A percentile compares a stretch with the other conserved stretches of the same genome.
Evolutionary conservation across 2,888 invertebrate species (phyloP).

Genomic region (Dryomyza anilis): DNA sequence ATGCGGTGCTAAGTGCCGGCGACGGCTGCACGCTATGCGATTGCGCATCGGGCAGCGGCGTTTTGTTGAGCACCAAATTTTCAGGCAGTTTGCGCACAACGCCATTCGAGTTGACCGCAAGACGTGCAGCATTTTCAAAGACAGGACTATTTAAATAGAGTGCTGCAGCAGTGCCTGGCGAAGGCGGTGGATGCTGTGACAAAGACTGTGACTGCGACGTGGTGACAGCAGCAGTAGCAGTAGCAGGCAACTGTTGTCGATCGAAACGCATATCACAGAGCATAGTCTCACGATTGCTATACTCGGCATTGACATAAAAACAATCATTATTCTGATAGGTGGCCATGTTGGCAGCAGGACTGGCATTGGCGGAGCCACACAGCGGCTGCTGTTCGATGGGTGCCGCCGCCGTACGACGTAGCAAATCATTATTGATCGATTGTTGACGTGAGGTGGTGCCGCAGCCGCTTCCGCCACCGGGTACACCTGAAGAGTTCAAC

Average conservation of each 20-base stretch:
- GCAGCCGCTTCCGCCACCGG: constrained; percentile 28
- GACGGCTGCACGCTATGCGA: constrained; percentile 64
- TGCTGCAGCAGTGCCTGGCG: constrained; percentile 41
- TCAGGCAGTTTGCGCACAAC: constrained; percentile 60
- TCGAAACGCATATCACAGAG: constrained; percentile 52
- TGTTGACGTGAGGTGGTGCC: constrained; percentile 29
- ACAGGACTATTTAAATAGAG: constrained; percentile 44
- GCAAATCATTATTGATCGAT: constrained; percentile 35
- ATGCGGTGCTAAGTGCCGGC: constrained; percentile 69
- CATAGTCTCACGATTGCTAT: constrained; percentile 56
- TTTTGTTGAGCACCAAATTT: constrained; percentile 57
- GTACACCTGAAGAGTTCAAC: constrained; percentile 46
- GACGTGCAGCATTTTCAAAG: constrained; percentile 35
- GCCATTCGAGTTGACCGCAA: constrained; percentile 50
- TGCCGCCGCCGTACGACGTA: constrained; percentile 28
- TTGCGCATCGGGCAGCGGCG: constrained; percentile 48
- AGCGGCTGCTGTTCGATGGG: constrained; percentile 29
- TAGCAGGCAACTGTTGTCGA: constrained; percentile 40
- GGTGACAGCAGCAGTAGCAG: background rate
- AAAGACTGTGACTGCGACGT: background rate
- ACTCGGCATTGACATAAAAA: constrained; percentile 58
- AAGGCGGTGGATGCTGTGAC: background rate
- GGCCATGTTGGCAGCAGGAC: background rate
- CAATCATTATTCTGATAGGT: constrained; percentile 35
- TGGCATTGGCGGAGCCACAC: background rate